Base-by-base conservation (phyloP, 2,888 invertebrate genomes). In the Chrysolina haemoptera region DNA sequence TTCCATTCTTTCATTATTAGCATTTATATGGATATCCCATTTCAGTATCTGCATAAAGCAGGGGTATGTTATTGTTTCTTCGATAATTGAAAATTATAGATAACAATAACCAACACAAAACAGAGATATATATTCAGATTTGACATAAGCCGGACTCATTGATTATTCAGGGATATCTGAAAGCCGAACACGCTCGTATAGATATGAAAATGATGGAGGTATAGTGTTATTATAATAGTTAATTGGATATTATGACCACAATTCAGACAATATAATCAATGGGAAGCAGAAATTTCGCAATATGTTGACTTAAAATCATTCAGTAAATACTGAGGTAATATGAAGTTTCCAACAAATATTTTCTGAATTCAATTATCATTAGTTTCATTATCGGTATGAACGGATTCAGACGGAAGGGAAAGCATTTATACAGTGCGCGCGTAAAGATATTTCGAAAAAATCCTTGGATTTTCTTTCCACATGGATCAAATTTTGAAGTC, bases 41-140 rank as follows among this genome's bases (percentile, higher is more conserved):
- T 73, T 68, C 70, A 55, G 62, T 62, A n/a, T 50, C n/a, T 16
- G 65, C 70, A 72, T 59, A 68, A 69, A 70, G 67, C 67, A 66
- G 62, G 69, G 62, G 67, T 68, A 73, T 62, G 73, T 76, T 73
- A 73, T 76, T 76, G 76, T 76, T 65, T 73, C 68, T 71, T 70
- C 71, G 67, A 71, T 76, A 76, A 76, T 76, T 76, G 76, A 71
- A 76, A 71, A 76, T 76, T 76, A 73, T 65, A 62, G 73, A 73
- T 71, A 71, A 76, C 73, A 76, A 73, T 76, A 76, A 73, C 76
- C 67, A 68, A 50, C 64, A 73, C 75, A 75, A 75, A 75, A 75
- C 71, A 75, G 46, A 55, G 71, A 71, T 65, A 67, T 72, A 72
- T 75, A 68, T 67, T 75, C 72, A 75, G 70, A 69, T 74, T 71